Evolutionary conservation across 2,797 vertebrate species (phyloP), one percentile per base, ranked within the genome.

Genomic region (Kryptopterus vitreolus): DNA sequence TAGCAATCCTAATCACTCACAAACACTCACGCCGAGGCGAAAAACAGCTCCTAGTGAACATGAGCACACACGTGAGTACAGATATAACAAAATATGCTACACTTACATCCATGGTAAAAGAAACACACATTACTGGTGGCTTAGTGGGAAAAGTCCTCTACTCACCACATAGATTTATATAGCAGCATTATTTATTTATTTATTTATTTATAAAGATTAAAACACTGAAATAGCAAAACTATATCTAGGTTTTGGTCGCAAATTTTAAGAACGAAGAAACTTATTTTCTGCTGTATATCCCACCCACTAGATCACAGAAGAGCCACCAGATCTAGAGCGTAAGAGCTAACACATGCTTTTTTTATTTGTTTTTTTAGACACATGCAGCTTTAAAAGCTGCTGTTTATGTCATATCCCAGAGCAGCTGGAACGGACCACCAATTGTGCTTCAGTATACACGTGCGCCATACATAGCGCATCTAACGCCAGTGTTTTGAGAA

Each of bases 1-100:
- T 90, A 91, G 89, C 85, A 79, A 80, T 83, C 81, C 72, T 86
- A 82, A 90, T 91, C 86, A 86, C 84, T 88, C 89, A 88, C 24
- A 29, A 80, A 68, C 84, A 78, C 85, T 86, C 84, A 83, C 73
- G 50, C 77, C 7, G 88, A 76, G 55, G 71, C 65, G 85, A 59
- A 70, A 35, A 29, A 50, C 3, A 18, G 4, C 12, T 68, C 24
- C 65, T 46, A 48, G 13, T 13, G 1, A 57, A 15, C 35, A 74
- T 58, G 24, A 66, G 12, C 5, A 26, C n/a, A 43, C 61, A 13
- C n/a, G 2, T 35, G 70, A 15, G 20, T n/a, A n/a, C 52, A 72
- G n/a, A 43, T 29, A 13, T 57, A 33, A 24, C 9, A 7, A 24
- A 13, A 7, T 46, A 73, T 35, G 18, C 68, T 46, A 65, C 61